Conservation (phyloP, 2,888 invertebrate species). For the Sinodicranocentrus sp. region DNA sequence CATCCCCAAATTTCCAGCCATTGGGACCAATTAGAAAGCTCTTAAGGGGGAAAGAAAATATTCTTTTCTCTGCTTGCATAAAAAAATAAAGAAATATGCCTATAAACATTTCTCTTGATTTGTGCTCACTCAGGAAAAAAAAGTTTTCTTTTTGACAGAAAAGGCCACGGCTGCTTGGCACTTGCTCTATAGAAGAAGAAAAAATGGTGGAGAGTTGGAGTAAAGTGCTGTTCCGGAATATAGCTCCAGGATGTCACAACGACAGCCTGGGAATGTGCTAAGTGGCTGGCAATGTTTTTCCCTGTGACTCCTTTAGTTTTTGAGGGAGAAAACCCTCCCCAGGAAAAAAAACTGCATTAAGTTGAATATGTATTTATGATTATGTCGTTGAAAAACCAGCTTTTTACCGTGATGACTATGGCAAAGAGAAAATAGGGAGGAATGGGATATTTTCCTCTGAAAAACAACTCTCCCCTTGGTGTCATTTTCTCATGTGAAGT, state of each 20-base stretch:
- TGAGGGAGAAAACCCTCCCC: too few species aligned
- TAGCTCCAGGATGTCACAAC: conserved; percentile 42
- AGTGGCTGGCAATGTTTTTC: conserved; percentile 54
- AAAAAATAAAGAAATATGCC: conserved; percentile 47
- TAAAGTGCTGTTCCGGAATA: too few species aligned
- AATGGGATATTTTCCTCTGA: conserved; percentile 10
- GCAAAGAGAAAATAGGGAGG: conserved; percentile 34
- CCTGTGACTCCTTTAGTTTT: conserved; percentile 28
- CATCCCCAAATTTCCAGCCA: conserved; percentile 3
- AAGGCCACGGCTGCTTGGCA: conserved; percentile 15
- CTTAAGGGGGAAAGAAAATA: conserved; percentile 21
- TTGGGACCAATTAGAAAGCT: conserved; percentile 54
- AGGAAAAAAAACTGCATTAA: conserved; percentile 48
- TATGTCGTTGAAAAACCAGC: conserved; percentile 43
- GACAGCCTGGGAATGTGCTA: conserved; percentile 49
- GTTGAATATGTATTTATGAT: conserved; percentile 66
- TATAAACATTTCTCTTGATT: conserved; percentile 58
- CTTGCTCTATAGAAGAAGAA: too few species aligned
- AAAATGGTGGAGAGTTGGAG: too few species aligned
- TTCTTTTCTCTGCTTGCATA: conserved; percentile 27
- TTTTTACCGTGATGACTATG: conserved; percentile 17
- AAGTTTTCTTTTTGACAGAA: conserved; percentile 52
- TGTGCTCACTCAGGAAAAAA: conserved; percentile 35
- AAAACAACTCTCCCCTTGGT: background rate
- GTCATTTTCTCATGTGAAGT: conserved; percentile 1